Evolutionary conservation across 2,888 invertebrate species (phyloP), one percentile per base, ranked within the genome.

Genomic region (Callinectes sapidus): DNA sequence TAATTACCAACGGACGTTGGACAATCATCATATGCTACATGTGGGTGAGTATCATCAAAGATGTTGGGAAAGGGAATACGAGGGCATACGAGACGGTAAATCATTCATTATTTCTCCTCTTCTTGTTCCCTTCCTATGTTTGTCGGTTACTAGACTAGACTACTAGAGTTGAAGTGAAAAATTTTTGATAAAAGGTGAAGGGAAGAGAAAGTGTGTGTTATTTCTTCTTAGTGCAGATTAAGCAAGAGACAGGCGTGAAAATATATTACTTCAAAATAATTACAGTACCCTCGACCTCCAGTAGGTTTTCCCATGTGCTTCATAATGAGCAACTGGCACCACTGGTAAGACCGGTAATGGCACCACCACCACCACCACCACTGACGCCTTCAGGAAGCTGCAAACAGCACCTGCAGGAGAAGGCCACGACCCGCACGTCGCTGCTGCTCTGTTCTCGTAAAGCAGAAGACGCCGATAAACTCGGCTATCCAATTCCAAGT

Each of bases 401-500:
- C 35, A 81, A 16, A 81, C 32, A 81, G 28, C 71, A 71, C 35
- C 32, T 13, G 81, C 32, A 16, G 81, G 16, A 32, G 35, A 32
- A 81, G 81, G 32, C 77, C 2, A 23, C 71, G 71, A 35, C 81
- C 14, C 16, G 35, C 35, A 32, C 35, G 81, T 81, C 81, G 81
- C 35, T 35, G 81, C 81, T 16, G 35, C 35, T 35, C 14, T 23
- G 35, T 81, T 32, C 81, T 81, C 81, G 81, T 81, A 81, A 81
- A 81, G 81, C 32, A 81, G 81, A 32, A n/a, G 81, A 81, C 32
- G 14, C 54, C 54, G 54, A 39, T 28, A 90, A 55, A 42, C 54
- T 35, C n/a, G 55, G 23, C 54, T 16, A 92, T 89, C 92, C 92
- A 92, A 92, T 92, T 89, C 39, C 61, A 81, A 85, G 89, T 85